A percentile compares a stretch with the other conserved stretches of the same genome.
Evolutionary conservation across 1,140 invertebrate genomes (phyloP).

Genomic region (Drosophila sulfurigaster): DNA sequence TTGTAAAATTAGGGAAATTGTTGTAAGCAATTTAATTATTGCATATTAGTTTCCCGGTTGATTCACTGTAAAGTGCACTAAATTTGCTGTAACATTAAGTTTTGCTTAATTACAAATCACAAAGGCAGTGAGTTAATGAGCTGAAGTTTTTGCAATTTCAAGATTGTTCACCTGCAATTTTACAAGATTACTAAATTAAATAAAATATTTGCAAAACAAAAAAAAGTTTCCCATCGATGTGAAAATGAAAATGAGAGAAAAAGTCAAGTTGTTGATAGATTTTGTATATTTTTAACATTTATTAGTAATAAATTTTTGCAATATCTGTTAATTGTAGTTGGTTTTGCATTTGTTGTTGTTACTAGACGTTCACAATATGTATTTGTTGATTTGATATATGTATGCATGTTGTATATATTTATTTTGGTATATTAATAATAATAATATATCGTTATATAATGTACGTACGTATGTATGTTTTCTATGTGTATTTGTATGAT

Average conservation of each 20-base stretch:
- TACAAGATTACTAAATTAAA: neutral
- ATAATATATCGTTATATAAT: constrained; percentile 47
- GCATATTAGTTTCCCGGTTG: neutral
- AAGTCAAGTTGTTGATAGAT: constrained; percentile 11
- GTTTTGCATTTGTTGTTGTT: constrained; percentile 38
- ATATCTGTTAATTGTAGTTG: constrained; percentile 60
- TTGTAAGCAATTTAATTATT: neutral
- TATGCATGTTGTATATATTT: constrained; percentile 35
- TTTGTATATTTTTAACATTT: constrained; percentile 79
- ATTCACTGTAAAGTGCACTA: neutral
- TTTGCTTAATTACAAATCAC: constrained; percentile 1
- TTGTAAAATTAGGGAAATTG: neutral
- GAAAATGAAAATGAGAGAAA: neutral
- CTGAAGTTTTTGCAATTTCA: neutral
- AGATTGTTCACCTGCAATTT: constrained; percentile 6
- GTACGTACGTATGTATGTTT: constrained; percentile 37
- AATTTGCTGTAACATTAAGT: neutral
- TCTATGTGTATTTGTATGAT: constrained; percentile 23
- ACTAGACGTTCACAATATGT: constrained; percentile 73
- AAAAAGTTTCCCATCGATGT: too few species aligned
- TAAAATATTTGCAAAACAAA: neutral
- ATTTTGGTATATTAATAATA: constrained; percentile 39
- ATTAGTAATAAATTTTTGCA: constrained; percentile 72
- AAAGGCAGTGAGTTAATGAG: neutral
- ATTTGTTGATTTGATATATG: constrained; percentile 66